Conservation (phyloP, 2,797 vertebrate genomes). For the Yasuhikotakia modesta region DNA sequence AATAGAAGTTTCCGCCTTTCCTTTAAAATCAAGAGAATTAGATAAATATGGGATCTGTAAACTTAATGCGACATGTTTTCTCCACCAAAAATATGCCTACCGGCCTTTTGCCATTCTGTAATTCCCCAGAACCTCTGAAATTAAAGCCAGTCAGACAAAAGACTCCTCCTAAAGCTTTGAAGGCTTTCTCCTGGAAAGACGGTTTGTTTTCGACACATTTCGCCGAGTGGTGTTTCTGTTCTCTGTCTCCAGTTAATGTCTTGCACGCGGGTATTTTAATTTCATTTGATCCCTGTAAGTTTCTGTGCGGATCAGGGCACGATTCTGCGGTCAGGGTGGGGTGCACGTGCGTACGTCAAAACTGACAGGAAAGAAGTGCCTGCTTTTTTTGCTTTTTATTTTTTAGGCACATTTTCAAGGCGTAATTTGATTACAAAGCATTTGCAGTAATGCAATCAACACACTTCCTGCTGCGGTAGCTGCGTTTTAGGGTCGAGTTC, state of each 20-base stretch:
- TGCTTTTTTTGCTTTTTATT: conserved; percentile 50
- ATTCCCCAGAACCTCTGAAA: conserved; percentile 62
- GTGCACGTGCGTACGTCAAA: conserved; percentile 39
- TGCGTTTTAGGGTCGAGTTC: conserved; percentile 45
- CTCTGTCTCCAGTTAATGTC: conserved; percentile 52
- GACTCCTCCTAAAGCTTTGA: conserved; percentile 48
- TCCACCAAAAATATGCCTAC: conserved; percentile 58
- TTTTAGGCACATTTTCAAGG: conserved; percentile 56
- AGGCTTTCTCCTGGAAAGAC: conserved; percentile 47
- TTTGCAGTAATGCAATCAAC: conserved; percentile 75
- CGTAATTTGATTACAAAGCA: conserved; percentile 72
- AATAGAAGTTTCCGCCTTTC: conserved; percentile 52
- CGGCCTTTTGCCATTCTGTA: conserved; percentile 57
- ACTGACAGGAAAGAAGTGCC: conserved; percentile 60
- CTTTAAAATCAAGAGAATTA: conserved; percentile 69
- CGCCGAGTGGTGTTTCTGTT: conserved; percentile 58
- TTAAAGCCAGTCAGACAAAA: conserved; percentile 61
- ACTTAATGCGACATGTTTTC: conserved; percentile 66
- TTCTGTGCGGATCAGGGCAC: conserved; percentile 51
- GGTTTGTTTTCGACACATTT: conserved; percentile 69
- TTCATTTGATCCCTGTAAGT: conserved; percentile 62
- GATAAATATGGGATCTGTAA: conserved; percentile 67
- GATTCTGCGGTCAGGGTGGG: conserved; percentile 52
- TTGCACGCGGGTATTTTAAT: conserved; percentile 61
- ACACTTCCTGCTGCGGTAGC: conserved; percentile 73